phyloP scores from a whole-genome alignment of 2,888 invertebrate species.

The Steromphala cineraria region DNA sequence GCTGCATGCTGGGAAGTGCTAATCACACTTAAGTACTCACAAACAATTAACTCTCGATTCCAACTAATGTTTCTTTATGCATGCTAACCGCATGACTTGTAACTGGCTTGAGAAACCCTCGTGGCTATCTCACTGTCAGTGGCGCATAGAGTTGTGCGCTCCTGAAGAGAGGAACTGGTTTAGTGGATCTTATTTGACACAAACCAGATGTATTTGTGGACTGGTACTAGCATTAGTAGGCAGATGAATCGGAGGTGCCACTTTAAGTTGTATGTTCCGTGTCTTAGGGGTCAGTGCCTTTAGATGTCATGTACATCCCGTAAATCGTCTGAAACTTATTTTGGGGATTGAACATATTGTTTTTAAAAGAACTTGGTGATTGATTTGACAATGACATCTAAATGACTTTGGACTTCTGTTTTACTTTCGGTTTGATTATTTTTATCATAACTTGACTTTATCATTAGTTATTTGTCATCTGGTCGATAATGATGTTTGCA shows the following conservation, averaged over 20 bases:
- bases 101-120: background rate
- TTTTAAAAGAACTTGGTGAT: too few relatives aligned
- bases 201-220: background rate
- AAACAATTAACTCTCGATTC: background rate
- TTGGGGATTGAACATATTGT: too few relatives aligned
- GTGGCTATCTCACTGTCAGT: background rate
- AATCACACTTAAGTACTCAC: background rate
- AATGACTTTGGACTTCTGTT: too few relatives aligned
- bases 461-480: too few relatives aligned
- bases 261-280: background rate
- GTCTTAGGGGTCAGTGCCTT: too few relatives aligned
- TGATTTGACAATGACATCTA: too few relatives aligned
- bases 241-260: background rate
- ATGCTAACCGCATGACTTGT: too few relatives aligned
- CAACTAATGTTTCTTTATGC: background rate
- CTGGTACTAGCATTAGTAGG: background rate
- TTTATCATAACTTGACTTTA: too few relatives aligned
- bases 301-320: too few relatives aligned
- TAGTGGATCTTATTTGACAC: background rate
- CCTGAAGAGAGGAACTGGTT: background rate
- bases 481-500: too few relatives aligned
- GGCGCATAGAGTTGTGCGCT: background rate
- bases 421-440: too few relatives aligned
- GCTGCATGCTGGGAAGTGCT: background rate
- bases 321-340: too few relatives aligned